A percentile compares a stretch with the other conserved stretches of the same genome.
Evolutionary conservation across 2,113 vertebrate species (phyloP).

Genomic region (Hemiprocne comata): DNA sequence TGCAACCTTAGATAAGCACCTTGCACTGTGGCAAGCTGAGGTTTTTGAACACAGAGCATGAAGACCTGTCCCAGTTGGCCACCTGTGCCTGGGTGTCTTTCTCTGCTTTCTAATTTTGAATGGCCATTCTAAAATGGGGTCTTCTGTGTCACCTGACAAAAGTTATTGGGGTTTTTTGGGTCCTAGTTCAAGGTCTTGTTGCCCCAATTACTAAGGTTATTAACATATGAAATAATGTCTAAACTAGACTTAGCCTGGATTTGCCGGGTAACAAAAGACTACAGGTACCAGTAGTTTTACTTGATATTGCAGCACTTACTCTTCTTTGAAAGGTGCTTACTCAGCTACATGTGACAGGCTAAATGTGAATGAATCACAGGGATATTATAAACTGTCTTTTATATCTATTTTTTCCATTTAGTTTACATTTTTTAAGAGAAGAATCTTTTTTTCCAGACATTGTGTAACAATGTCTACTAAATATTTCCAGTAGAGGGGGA

Average conservation of each 20-base stretch:
- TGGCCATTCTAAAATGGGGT: neutral
- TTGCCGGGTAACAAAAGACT: neutral
- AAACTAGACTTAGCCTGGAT: neutral
- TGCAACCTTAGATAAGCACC: neutral
- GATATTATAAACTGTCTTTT: neutral
- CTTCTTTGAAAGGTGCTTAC: neutral
- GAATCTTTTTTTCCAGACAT: neutral
- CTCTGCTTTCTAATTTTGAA: neutral
- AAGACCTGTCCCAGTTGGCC: neutral
- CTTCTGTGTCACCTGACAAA: neutral
- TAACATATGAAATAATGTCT: neutral
- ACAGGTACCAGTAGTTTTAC: neutral
- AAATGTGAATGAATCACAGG: neutral
- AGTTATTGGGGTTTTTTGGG: neutral
- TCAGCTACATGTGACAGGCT: neutral
- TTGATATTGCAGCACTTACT: neutral
- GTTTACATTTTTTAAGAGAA: neutral
- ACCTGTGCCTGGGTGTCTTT: neutral
- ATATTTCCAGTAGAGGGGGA: conserved; percentile 39
- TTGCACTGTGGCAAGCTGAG: neutral
- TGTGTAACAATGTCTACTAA: neutral
- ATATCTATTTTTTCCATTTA: neutral
- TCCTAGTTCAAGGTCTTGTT: neutral
- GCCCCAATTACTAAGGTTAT: neutral
- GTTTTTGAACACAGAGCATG: accelerated